phyloP scores from a whole-genome alignment of 2,888 invertebrate species.

The Amphiduros pacificus region DNA sequence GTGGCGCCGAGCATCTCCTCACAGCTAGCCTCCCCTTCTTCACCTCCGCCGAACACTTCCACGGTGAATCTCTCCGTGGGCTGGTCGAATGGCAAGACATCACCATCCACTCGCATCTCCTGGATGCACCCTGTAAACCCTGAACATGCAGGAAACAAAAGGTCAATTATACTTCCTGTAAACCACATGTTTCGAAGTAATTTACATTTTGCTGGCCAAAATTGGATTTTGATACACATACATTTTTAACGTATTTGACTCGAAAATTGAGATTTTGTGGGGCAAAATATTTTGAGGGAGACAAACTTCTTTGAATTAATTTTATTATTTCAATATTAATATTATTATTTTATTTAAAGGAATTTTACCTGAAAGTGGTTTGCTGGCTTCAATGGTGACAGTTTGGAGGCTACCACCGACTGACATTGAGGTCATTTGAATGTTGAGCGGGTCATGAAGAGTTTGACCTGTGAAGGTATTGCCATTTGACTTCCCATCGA shows the following conservation, averaged over 20 bases:
- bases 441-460: constrained; percentile 89
- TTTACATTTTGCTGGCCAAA: no score
- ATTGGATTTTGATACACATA: no score
- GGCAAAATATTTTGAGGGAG: no score
- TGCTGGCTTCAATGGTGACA: constrained; percentile 18
- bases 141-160: no score
- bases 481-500: constrained; percentile 7
- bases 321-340: no score
- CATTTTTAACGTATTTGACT: no score
- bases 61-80: constrained; percentile 67
- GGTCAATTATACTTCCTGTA: no score
- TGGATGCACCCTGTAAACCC: constrained; percentile 88
- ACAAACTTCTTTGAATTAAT: no score
- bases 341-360: no score
- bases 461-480: constrained; percentile 22
- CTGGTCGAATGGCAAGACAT: constrained; percentile 86
- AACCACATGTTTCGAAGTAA: no score
- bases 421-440: constrained; percentile 79
- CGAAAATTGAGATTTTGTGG: no score
- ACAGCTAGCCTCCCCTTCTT: neutral
- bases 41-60: constrained; percentile 31
- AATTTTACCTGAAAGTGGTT: constrained; percentile 22
- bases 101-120: constrained; percentile 85
- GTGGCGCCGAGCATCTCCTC: neutral
- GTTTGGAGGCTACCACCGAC: constrained; percentile 66